phyloP scores from a whole-genome alignment of 1,140 invertebrate species.

The Pseudomyrmex gracilis region DNA sequence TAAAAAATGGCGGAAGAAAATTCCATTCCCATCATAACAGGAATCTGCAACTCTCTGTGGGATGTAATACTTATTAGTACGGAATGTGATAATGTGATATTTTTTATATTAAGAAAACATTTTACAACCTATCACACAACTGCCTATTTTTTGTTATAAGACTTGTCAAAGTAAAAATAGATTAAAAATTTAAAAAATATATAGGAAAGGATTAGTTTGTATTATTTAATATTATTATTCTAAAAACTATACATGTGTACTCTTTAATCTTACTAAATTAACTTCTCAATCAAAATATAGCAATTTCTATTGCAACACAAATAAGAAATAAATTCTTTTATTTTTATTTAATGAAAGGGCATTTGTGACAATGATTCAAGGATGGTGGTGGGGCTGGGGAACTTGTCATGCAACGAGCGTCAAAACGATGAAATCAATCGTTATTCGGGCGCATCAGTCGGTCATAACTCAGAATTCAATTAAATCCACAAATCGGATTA shows the following conservation, averaged over 20 bases:
- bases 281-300: too few species aligned
- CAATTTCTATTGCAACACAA: too few species aligned
- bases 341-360: background rate
- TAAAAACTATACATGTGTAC: too few species aligned
- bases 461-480: conserved; percentile 43
- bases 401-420: background rate
- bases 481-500: conserved; percentile 37
- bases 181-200: too few species aligned
- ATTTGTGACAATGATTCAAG: background rate
- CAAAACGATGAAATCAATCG: conserved; percentile 45
- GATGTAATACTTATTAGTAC: conserved; percentile 18
- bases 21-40: background rate
- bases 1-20: background rate
- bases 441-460: conserved; percentile 1
- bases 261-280: too few species aligned
- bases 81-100: background rate
- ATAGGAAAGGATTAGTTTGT: too few species aligned
- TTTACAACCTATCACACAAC: background rate
- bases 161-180: too few species aligned
- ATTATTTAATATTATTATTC: too few species aligned
- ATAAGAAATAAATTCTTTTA: background rate
- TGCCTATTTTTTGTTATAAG: background rate
- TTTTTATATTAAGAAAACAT: background rate
- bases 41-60: background rate
- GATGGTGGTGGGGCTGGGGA: too few species aligned